These are phyloP conservation scores for Sinocyclocheilus anophthalmus DNA, from an alignment of 2,113 vertebrate species.

Conservation along the genomic window DNA sequence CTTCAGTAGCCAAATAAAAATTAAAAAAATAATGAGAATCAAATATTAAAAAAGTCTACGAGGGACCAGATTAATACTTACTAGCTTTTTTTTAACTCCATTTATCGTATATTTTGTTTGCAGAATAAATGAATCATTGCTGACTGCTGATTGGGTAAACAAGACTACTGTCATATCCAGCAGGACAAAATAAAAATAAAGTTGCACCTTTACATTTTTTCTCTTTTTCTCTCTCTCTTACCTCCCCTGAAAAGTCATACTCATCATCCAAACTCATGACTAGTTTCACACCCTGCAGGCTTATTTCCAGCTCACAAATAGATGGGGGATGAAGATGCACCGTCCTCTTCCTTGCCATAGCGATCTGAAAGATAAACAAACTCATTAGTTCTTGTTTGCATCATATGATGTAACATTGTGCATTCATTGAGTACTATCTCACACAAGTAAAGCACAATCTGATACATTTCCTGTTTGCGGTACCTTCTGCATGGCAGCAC, in stretches of 20 bases:
- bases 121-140: neutral
- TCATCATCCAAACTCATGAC: constrained; percentile 86
- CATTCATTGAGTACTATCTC: neutral
- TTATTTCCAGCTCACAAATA: constrained; percentile 92
- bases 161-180: neutral
- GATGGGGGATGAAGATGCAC: constrained; percentile 93
- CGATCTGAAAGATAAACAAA: constrained; percentile 77
- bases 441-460: neutral
- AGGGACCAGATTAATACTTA: neutral
- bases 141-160: neutral
- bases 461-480: constrained; percentile 19
- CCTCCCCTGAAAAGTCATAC: constrained; percentile 80
- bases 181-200: neutral
- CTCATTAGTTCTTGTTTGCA: neutral
- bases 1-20: too few species aligned
- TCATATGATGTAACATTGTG: neutral
- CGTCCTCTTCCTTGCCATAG: constrained; percentile 87
- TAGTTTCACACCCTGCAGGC: constrained; percentile 91
- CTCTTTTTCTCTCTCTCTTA: constrained; percentile 49
- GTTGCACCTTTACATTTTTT: neutral
- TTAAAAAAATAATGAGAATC: neutral
- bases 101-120: neutral
- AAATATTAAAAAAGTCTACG: neutral
- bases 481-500: constrained; percentile 97
- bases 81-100: neutral